Percentiles rank a stretch among this genome's conserved stretches.
Conservation (phyloP, 2,113 vertebrate species). For the Coracopsis vasa region DNA sequence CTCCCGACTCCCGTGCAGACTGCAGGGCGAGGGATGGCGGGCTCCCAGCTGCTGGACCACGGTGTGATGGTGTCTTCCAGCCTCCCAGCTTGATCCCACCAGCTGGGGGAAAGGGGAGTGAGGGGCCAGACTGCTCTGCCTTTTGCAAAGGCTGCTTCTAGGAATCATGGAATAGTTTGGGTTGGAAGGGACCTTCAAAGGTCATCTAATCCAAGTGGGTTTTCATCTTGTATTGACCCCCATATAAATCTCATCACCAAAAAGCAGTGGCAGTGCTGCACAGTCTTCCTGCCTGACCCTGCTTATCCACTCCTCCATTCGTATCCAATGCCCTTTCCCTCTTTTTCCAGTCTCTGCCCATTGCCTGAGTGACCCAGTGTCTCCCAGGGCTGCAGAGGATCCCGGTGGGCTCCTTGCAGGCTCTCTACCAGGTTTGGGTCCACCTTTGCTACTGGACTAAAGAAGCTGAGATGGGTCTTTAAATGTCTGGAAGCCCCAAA, state of each 20-base stretch:
- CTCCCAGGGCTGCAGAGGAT: neutral
- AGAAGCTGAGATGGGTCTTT: neutral
- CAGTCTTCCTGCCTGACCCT: neutral
- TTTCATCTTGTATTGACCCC: neutral
- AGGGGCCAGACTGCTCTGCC: neutral
- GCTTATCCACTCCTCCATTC: neutral
- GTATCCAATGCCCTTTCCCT: neutral
- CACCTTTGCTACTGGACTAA: neutral
- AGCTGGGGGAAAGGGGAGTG: neutral
- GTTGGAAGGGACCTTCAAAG: neutral
- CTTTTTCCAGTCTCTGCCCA: neutral
- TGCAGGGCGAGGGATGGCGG: accelerated
- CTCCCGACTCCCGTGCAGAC: neutral
- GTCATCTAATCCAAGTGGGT: neutral
- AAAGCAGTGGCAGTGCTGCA: neutral
- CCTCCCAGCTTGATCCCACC: neutral
- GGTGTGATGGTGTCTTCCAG: neutral
- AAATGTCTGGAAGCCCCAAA: neutral
- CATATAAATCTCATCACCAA: neutral
- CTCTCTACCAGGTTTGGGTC: neutral
- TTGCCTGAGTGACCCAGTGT: neutral
- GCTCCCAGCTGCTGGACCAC: neutral
- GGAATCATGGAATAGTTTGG: neutral
- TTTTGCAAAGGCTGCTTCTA: neutral
- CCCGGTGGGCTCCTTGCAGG: neutral